A percentile compares a stretch with the other conserved stretches of the same genome.
Conservation (phyloP, 2,888 invertebrate genomes). For the Pterostichus niger region DNA sequence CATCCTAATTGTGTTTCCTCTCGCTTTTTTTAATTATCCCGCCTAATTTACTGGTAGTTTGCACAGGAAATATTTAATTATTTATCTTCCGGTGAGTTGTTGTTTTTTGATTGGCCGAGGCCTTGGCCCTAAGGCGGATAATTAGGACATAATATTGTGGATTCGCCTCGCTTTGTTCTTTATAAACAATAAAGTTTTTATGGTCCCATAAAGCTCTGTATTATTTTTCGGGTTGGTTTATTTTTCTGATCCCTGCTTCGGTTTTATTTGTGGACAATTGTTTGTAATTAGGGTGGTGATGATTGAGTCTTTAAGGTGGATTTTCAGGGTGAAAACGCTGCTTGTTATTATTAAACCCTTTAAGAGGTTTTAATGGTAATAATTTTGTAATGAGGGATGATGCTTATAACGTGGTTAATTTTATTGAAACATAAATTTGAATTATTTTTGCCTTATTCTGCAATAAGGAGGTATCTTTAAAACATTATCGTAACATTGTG, state of each 20-base stretch:
- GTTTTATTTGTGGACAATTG: conserved; percentile 46
- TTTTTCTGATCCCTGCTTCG: conserved; percentile 32
- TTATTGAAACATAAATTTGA: conserved; percentile 29
- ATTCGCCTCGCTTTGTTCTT: conserved; percentile 16
- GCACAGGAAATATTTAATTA: conserved; percentile 56
- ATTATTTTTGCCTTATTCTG: neutral
- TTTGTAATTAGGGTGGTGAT: conserved; percentile 40
- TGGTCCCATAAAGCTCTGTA: neutral
- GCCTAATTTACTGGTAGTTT: conserved; percentile 34
- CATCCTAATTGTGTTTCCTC: conserved; percentile 48
- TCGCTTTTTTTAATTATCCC: conserved; percentile 50
- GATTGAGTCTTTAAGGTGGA: conserved; percentile 18
- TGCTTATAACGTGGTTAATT: conserved; percentile 19
- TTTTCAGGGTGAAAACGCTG: conserved; percentile 1
- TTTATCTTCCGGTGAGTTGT: conserved; percentile 36
- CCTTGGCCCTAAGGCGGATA: conserved; percentile 5
- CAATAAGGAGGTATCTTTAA: too few species aligned
- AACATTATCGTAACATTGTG: too few species aligned
- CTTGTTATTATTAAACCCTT: conserved; percentile 15
- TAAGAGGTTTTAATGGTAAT: conserved; percentile 15
- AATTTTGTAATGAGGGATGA: conserved; percentile 23
- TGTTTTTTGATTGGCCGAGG: conserved; percentile 21
- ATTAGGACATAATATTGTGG: conserved; percentile 34
- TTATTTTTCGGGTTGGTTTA: conserved; percentile 29
- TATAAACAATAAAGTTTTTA: conserved; percentile 48